These are phyloP conservation scores for Nanorana parkeri DNA, from an alignment of 2,113 vertebrate species.

Conservation along the genomic window DNA sequence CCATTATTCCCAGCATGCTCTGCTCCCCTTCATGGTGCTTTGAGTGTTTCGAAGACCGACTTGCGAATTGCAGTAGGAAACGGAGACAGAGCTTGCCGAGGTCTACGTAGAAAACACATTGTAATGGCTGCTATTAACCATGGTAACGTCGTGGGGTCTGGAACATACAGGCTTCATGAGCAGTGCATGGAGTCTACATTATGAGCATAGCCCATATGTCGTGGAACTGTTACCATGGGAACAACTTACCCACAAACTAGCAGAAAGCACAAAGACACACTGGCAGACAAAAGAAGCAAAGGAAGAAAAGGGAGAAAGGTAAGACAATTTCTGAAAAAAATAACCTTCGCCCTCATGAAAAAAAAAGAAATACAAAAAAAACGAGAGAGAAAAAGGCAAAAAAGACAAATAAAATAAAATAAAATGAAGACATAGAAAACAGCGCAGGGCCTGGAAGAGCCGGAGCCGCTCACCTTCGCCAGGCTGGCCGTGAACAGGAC, in stretches of 20 bases:
- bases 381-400: constrained; percentile 53
- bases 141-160: constrained; percentile 71
- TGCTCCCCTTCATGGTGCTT: not conserved
- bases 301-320: constrained; percentile 66
- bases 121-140: constrained; percentile 65
- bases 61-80: not conserved
- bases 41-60: no score
- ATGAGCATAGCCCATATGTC: constrained; percentile 73
- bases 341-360: constrained; percentile 58
- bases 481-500: constrained; percentile 96
- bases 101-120: not conserved
- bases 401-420: constrained; percentile 57
- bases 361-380: no score
- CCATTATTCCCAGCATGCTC: no score
- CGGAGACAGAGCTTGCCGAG: not conserved
- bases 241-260: constrained; percentile 74
- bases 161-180: constrained; percentile 73
- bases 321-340: constrained; percentile 61
- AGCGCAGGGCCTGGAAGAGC: not conserved
- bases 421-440: not conserved
- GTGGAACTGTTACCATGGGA: constrained; percentile 72
- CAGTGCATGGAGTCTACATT: constrained; percentile 72
- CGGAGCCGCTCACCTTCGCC: constrained; percentile 82
- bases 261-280: constrained; percentile 70
- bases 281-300: constrained; percentile 70